Evolutionary conservation across 2,797 vertebrate genomes (phyloP), one percentile per base, ranked within the genome.

Genomic region (Pipistrellus pygmaeus): DNA sequence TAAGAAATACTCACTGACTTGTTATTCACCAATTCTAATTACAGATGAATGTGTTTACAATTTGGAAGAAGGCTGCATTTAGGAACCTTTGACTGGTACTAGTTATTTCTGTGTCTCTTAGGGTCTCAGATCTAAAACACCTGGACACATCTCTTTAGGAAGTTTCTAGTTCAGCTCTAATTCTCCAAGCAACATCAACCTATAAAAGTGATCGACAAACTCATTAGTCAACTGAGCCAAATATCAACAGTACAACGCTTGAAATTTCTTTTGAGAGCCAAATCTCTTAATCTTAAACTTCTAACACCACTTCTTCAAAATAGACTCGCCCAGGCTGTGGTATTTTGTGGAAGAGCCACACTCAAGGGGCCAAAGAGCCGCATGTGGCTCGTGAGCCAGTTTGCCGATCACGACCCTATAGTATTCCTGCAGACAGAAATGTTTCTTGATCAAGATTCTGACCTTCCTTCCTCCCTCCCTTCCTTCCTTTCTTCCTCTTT

Each of bases 21-120:
- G 75, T 93, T 93, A 95, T 57, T 72, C 76, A 84, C 83, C 73
- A 78, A 48, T 69, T 60, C 87, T 95, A 91, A 95, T 95, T 96
- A 89, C 51, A 91, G 41, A 25, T 66, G 57, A 48, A 14, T 75
- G 44, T 30, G 53, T 62, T 57, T 88, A 72, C 10, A 41, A 23
- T 93, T 90, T 86, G 77, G 88, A 96, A 94, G 71, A 81, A 90
- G 85, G 51, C 80, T 81, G 8, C 14, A 72, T 88, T 91, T 80
- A 81, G 83, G 30, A 92, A 75, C 12, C 44, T 95, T 94, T 92
- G 23, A 25, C 44, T 81, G 48, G 10, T 85, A 55, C 35, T 88
- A 44, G 88, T 82, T 94, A 91, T 88, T 94, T 95, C 60, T 77
- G 8, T 76, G n/a, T 87, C 48, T 95, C 35, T 57, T 51, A 75